A percentile compares a stretch with the other conserved stretches of the same genome.
These are phyloP conservation scores for Alviniconcha strummeri DNA, from an alignment of 2,888 invertebrate species.

Conservation along the genomic window DNA sequence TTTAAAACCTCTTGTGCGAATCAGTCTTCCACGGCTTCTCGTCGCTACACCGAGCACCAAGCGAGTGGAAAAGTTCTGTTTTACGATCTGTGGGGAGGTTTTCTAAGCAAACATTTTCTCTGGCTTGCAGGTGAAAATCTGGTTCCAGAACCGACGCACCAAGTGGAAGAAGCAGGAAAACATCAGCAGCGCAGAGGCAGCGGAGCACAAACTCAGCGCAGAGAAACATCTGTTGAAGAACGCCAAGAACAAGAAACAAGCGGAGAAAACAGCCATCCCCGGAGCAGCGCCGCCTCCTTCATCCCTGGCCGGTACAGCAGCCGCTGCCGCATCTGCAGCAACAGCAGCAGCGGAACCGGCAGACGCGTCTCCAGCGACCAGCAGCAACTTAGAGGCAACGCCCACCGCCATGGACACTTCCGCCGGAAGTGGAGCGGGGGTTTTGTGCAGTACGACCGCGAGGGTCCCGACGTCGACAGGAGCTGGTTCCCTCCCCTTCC, in stretches of 20 bases:
- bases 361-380: slow-evolving; percentile 3
- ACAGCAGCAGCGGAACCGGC: slow-evolving; percentile 2
- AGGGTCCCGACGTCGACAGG: too few relatives aligned
- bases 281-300: not conserved
- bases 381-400: not conserved
- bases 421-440: slow-evolving; percentile 15
- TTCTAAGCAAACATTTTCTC: slow-evolving; percentile 46
- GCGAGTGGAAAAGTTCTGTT: slow-evolving; percentile 5
- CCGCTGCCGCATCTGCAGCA: not conserved
- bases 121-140: slow-evolving; percentile 87
- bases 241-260: slow-evolving; percentile 43
- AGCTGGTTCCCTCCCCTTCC: not conserved
- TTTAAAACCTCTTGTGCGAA: slow-evolving; percentile 2
- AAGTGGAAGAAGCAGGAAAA: slow-evolving; percentile 95
- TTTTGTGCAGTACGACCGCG: too few relatives aligned
- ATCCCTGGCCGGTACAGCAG: not conserved
- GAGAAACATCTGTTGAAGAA: slow-evolving; percentile 58
- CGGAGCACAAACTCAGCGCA: slow-evolving; percentile 82
- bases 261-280: slow-evolving; percentile 21
- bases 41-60: slow-evolving; percentile 1
- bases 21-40: too few relatives aligned
- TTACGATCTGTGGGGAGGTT: slow-evolving; percentile 24
- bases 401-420: not conserved
- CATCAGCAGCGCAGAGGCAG: slow-evolving; percentile 90
- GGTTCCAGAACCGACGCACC: slow-evolving; percentile 91